Percentiles rank a stretch among this genome's conserved stretches.
Conservation (phyloP, 1,140 invertebrate species). For the Mizuhopecten yessoensis region DNA sequence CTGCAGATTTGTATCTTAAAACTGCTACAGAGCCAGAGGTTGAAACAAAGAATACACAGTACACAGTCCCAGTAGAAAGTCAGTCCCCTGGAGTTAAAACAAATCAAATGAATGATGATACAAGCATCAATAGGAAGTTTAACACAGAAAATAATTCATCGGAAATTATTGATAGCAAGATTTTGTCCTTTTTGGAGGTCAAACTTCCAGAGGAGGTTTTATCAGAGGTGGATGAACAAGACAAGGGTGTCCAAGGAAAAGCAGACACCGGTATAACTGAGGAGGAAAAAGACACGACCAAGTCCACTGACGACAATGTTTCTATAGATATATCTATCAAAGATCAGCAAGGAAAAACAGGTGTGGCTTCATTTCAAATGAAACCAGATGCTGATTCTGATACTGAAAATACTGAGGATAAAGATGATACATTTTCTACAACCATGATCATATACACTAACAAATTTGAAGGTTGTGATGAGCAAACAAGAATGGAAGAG, state of each 20-base stretch:
- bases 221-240: background rate
- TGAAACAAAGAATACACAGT: too few species aligned
- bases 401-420: background rate
- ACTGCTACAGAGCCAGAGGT: too few species aligned
- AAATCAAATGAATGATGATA: background rate
- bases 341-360: background rate
- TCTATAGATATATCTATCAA: background rate
- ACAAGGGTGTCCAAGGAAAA: background rate
- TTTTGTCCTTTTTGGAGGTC: background rate
- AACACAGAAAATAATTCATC: background rate
- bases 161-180: background rate
- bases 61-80: too few species aligned
- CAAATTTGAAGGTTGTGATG: conserved; percentile 38
- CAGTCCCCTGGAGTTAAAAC: too few species aligned
- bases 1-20: background rate
- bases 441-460: background rate
- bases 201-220: background rate
- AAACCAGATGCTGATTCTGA: background rate
- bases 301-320: background rate
- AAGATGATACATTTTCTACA: conserved; percentile 26
- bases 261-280: background rate
- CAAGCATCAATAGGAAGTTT: background rate
- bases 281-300: background rate
- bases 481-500: conserved; percentile 17
- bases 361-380: background rate